Evolutionary conservation across 2,113 vertebrate genomes (phyloP), one percentile per base, ranked within the genome.

Genomic region (Phylloscopus trochilus): DNA sequence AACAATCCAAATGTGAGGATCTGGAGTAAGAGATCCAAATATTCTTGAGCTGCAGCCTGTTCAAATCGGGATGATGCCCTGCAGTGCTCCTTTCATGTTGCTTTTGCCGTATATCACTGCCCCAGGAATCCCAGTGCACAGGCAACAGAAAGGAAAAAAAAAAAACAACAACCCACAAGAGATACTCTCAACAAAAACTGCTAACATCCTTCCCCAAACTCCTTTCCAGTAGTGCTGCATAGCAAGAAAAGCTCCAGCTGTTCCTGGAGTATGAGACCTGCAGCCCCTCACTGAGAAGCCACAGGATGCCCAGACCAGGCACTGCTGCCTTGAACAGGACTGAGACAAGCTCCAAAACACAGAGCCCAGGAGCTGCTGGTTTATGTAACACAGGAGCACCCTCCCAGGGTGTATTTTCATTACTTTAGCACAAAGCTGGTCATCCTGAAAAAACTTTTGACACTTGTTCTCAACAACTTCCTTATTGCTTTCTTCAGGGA

Each of bases 221-320:
- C 72, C 28, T 30, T 44, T 23, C 35, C 72, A 27, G 10, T 13
- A 49, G 22, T 41, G 46, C 73, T 46, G 37, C 75, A 55, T 17
- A 63, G 43, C 13, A 53, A n/a, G 28, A 70, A 79, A 14, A 56
- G 67, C 51, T 89, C 76, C 55, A 56, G 39, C 8, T 73, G 39
- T 4, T 55, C 11, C 39, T 43, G 21, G 52, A 10, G 10, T 3
- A 9, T 0, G 0, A 59, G 2, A 55, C 11, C 55, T 21, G 19
- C 77, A 43, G 6, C 12, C 23, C 72, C 35, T 56, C 41, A 19
- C 23, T 10, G 24, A 43, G 26, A 46, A 55, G 49, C 1, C 23
- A 51, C 30, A 60, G 70, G 37, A 68, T 31, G 44, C 30, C 28
- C 27, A 7, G 44, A 44, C 4, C 55, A 74, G 44, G 39, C 2